A percentile compares a stretch with the other conserved stretches of the same genome.
Evolutionary conservation across 2,888 invertebrate species (phyloP).

Genomic region (Polymixis lichenea): DNA sequence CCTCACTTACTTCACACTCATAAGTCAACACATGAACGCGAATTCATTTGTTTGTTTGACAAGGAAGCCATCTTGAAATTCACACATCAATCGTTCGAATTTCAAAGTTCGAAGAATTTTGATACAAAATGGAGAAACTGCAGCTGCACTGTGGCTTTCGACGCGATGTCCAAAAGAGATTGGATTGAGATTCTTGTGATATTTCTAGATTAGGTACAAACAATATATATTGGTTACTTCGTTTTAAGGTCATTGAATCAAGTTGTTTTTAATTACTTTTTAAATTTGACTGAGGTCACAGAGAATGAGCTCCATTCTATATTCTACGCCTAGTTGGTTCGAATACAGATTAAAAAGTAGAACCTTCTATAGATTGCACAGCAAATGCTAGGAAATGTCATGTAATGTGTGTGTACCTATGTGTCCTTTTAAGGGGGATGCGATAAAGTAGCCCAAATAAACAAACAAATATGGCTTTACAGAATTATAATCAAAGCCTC

Average conservation of each 20-base stretch:
- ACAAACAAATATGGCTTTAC: too few relatives aligned
- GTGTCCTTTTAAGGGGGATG: too few relatives aligned
- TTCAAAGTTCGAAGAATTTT: neutral
- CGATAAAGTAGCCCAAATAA: too few relatives aligned
- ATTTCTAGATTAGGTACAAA: slow-evolving; percentile 21
- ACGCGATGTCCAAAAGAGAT: slow-evolving; percentile 6
- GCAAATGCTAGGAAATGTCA: neutral
- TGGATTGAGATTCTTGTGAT: slow-evolving; percentile 1
- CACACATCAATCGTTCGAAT: neutral
- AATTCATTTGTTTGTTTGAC: neutral
- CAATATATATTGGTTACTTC: slow-evolving; percentile 7
- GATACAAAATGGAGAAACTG: neutral
- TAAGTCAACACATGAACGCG: neutral
- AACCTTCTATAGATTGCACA: neutral
- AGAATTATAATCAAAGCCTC: too few relatives aligned
- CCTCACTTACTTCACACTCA: neutral
- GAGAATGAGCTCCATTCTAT: neutral
- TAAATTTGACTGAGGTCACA: neutral
- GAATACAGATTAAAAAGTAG: neutral
- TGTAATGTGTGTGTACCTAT: too few relatives aligned
- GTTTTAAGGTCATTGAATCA: neutral
- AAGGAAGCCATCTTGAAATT: neutral
- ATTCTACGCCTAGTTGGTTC: neutral
- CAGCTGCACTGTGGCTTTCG: neutral
- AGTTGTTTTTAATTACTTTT: neutral